Evolutionary conservation across 2,888 invertebrate species (phyloP), one percentile per base, ranked within the genome.

Genomic region (Aphrophora alni): DNA sequence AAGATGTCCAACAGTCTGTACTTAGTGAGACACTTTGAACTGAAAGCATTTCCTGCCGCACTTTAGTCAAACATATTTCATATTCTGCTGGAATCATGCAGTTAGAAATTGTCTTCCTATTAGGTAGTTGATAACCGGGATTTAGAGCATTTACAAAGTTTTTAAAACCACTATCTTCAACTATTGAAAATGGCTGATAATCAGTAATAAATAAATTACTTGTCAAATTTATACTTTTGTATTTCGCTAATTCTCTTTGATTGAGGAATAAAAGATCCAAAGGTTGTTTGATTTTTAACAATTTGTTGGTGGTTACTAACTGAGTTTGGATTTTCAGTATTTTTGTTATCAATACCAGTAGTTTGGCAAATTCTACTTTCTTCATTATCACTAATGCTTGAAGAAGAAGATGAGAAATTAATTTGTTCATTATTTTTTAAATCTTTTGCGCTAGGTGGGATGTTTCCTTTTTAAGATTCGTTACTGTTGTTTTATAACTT

Each of bases 211-310:
- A 33, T 33, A 33, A 28, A 10, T 81, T 78, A n/a, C n/a, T n/a
- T n/a, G n/a, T n/a, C 14, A 81, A n/a, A 17, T 68, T 77, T 21
- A 33, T 77, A 24, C 77, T 80, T 25, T 80, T 24, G 25, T 33
- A 24, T 25, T 27, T 17, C 10, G 21, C 72, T 24, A 77, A 24
- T 59, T 77, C 72, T 12, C 24, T 68, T 5, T 21, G 68, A 68
- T 24, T n/a, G n/a, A n/a, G n/a, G n/a, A n/a, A n/a, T n/a, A 38
- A 14, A 17, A 74, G 75, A 33, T n/a, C n/a, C 33, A 2, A 24
- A 33, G 28, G 17, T 33, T 74, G 24, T 33, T 74, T 17, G 4
- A 17, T 74, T 74, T 74, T 14, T n/a, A n/a, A n/a, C 14, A 25
- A 74, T 14, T 33, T 24, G 75, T 33, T n/a, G 27, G 75, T 14